phyloP scores from a whole-genome alignment of 2,888 invertebrate genomes.

The Eristalis arbustorum region DNA sequence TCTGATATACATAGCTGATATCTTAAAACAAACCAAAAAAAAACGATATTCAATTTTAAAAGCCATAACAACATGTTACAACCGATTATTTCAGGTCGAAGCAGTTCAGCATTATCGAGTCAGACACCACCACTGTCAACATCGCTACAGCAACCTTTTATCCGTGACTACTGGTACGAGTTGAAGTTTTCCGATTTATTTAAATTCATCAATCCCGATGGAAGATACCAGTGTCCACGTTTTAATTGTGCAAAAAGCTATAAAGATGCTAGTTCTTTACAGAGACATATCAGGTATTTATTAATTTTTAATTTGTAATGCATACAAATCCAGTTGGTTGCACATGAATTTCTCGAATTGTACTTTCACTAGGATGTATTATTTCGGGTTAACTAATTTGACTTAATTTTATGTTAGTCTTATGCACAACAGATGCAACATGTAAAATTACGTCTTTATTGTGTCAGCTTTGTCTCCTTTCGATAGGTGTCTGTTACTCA shows the following conservation, averaged over 20 bases:
- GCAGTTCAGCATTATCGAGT: constrained; percentile 77
- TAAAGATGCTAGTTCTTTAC: constrained; percentile 81
- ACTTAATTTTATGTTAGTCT: too few species aligned
- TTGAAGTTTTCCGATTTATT: constrained; percentile 80
- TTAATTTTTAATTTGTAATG: constrained; percentile 38
- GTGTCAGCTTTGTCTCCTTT: too few species aligned
- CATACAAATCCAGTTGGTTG: background rate
- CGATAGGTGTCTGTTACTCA: too few species aligned
- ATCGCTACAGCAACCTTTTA: constrained; percentile 76
- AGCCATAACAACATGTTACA: constrained; percentile 57
- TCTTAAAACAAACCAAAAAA: background rate
- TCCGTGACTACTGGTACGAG: constrained; percentile 80
- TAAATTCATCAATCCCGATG: constrained; percentile 80
- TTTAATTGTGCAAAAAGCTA: constrained; percentile 80
- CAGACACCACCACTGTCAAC: constrained; percentile 76
- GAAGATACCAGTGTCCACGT: constrained; percentile 80
- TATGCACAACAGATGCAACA: too few species aligned
- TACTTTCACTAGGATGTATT: too few species aligned
- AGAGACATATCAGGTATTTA: constrained; percentile 80
- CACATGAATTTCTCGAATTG: background rate
- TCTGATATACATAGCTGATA: background rate
- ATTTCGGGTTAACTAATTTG: too few species aligned
- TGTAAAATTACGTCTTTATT: too few species aligned
- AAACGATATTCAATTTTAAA: constrained; percentile 16
- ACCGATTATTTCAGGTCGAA: constrained; percentile 72